Percentiles rank a stretch among this genome's conserved stretches.
phyloP scores from a whole-genome alignment of 2,113 vertebrate species.

The Ploceus nigricollis region DNA sequence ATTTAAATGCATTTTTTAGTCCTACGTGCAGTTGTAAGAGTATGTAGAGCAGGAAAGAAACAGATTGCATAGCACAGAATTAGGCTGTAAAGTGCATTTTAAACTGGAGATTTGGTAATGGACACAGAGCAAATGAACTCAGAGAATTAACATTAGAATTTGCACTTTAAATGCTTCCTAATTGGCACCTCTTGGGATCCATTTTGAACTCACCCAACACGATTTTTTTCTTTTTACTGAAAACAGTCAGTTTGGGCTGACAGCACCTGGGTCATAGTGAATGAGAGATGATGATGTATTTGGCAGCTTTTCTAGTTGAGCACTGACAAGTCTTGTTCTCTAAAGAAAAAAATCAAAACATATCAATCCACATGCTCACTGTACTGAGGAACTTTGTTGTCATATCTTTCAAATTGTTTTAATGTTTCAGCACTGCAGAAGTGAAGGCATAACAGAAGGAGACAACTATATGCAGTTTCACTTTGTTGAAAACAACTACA shows the following conservation, averaged over 20 bases:
- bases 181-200: slow-evolving; percentile 30
- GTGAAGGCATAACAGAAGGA: slow-evolving; percentile 44
- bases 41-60: background rate
- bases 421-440: slow-evolving; percentile 31
- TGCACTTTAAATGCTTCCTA: slow-evolving; percentile 39
- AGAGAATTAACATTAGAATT: slow-evolving; percentile 51
- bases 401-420: slow-evolving; percentile 62
- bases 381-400: slow-evolving; percentile 59
- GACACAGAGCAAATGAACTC: slow-evolving; percentile 9
- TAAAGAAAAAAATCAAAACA: slow-evolving; percentile 61
- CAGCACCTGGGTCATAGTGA: slow-evolving; percentile 62
- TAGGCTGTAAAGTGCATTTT: background rate
- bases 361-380: slow-evolving; percentile 61
- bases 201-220: background rate
- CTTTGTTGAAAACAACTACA: slow-evolving; percentile 50
- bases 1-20: slow-evolving; percentile 65
- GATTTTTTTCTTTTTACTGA: slow-evolving; percentile 52
- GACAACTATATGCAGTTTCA: slow-evolving; percentile 63
- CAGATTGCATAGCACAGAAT: background rate
- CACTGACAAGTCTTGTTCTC: slow-evolving; percentile 65
- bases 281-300: slow-evolving; percentile 52
- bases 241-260: slow-evolving; percentile 54
- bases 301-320: slow-evolving; percentile 57
- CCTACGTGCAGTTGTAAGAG: background rate
- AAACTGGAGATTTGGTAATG: background rate